Conservation (phyloP, 2,888 invertebrate species). For the Lasioglossum oenotherae region DNA sequence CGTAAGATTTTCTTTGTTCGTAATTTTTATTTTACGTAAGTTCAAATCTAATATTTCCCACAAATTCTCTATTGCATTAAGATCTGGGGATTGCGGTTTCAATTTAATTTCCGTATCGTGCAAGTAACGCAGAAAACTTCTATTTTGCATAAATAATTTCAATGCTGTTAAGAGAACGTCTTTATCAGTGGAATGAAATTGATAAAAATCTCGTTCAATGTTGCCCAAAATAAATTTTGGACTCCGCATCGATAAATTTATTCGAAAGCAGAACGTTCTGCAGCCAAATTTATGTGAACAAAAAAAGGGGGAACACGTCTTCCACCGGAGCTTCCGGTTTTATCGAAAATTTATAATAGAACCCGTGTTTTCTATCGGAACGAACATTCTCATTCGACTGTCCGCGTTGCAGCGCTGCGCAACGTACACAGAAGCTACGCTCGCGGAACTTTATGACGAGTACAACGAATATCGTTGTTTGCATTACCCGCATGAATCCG, state of each 20-base stretch:
- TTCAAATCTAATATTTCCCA: too few relatives aligned
- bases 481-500: slow-evolving; percentile 27
- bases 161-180: neutral
- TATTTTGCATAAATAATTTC: too few relatives aligned
- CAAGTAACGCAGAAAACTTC: too few relatives aligned
- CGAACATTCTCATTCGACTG: neutral
- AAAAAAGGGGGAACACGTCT: neutral
- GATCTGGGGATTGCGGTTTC: too few relatives aligned
- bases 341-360: neutral
- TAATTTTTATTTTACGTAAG: too few relatives aligned
- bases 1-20: too few relatives aligned
- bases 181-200: neutral
- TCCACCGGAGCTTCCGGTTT: neutral
- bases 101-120: too few relatives aligned
- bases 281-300: neutral
- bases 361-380: neutral
- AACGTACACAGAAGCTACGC: neutral
- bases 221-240: neutral
- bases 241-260: neutral
- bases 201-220: neutral
- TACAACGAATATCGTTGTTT: slow-evolving; percentile 43
- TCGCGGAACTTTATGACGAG: slow-evolving; percentile 36
- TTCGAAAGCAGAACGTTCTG: neutral
- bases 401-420: neutral
- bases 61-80: too few relatives aligned